Base-by-base conservation (phyloP, 2,888 invertebrate species). In the Pilophorus perplexus region DNA sequence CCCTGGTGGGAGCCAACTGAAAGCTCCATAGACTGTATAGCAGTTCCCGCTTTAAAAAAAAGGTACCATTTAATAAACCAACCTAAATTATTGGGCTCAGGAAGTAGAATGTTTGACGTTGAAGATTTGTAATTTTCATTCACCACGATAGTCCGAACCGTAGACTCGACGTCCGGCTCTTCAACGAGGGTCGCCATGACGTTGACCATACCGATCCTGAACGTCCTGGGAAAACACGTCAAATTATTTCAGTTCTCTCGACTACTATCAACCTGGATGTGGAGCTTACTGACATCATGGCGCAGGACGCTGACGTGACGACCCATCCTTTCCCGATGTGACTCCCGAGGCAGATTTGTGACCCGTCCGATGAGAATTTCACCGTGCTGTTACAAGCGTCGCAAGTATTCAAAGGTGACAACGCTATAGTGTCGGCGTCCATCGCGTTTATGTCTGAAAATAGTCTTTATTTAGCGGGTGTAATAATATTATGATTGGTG, bases 301-400 rank as follows among this genome's bases (percentile, higher is more conserved):
- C 73, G 66, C 74, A 74, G n/a, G 73, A 71, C 28, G 71, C 73
- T 25, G 73, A 73, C 23, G 73, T 75, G 48, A 73, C 70, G 52
- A 73, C 67, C 71, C 73, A 72, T 44, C 74, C 73, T 59, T 71
- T 68, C 37, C 71, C 72, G 16, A 74, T 68, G 67, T 72, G 70
- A 25, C 71, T 71, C n/a, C 73, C 74, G 38, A 71, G 71, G 62
- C 73, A 74, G 10, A 73, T 57, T 1, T 72, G 69, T 33, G 68
- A 52, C 18, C 68, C 67, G 3, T 68, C 64, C 8, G 67, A 55
- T 6, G 69, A 38, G 62, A 72, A 72, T 67, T 71, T 72, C 59
- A 72, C 71, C 62, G 69, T 68, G 69, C 73, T 67, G 44, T 68
- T 68, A 60, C 67, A 65, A 68, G 67, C 70, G 69, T 71, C 71